Evolutionary conservation across 30 jellyfish, hydroid and myxozoan genomes (phyloP), one percentile per base, ranked within the genome.

Genomic region (Cassiopea xamachana): DNA sequence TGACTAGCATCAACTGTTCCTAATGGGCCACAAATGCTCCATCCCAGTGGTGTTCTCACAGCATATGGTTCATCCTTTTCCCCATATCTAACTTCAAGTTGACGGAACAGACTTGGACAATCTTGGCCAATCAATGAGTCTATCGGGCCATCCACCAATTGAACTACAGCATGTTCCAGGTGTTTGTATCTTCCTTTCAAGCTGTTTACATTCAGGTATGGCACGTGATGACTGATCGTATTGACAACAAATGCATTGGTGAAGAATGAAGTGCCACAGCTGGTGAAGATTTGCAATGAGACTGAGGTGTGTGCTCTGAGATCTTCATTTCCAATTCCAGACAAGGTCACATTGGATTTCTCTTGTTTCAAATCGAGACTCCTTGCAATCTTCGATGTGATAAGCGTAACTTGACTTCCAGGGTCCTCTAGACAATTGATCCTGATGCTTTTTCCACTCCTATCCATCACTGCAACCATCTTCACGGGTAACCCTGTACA

Each of bases 91-190:
- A 46, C 69, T 77, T 77, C 85, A 39, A 77, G 85, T 46, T 77
- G 85, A 46, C 85, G 85, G 45, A 77, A 77, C 85, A 77, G 73
- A 77, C 85, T 77, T 77, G 85, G 85, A 9, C 73, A 77, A 77
- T 77, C 85, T 77, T 77, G 85, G 85, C 85, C 87, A 50, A 79
- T 79, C 75, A 51, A 79, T 39, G 51, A 69, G 58, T 79, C 87
- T 17, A 79, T 79, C 74, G 87, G 84, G 44, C 48, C 59, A 76
- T 60, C 79, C 17, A 85, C 87, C 79, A 62, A 75, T 69, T 72
- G 80, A 69, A 75, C 79, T 17, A 5, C 74, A 9, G 39, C 39
- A 64, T 64, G 19, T 4, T 64, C 74, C 74, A 64, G 74, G 74
- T 50, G 87, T 15, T 78, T 78, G 87, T 78, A 78, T 16, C 74